phyloP scores from a whole-genome alignment of 2,797 vertebrate genomes.

The Danio albolineatus region DNA sequence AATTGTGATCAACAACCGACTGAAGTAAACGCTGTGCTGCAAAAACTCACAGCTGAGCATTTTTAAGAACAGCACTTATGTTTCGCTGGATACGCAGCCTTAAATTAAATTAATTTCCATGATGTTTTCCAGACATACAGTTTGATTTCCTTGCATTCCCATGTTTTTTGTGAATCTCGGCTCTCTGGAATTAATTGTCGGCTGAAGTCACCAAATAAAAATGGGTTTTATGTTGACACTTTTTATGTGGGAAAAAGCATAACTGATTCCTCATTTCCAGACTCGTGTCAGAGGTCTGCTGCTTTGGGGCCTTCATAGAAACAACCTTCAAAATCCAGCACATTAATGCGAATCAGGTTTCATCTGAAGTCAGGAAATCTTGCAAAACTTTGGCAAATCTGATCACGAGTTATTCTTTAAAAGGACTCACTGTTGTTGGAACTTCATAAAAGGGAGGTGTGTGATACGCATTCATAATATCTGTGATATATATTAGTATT shows the following conservation, averaged over 20 bases:
- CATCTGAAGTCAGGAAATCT: not conserved
- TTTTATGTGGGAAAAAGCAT: not conserved
- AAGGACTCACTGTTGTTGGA: not conserved
- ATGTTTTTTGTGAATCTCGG: not conserved
- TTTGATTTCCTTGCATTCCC: not conserved
- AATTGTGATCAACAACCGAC: too few species aligned
- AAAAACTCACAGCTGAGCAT: too few species aligned
- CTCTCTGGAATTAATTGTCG: not conserved
- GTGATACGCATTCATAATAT: too few species aligned
- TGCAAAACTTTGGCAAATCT: not conserved
- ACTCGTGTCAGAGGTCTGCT: not conserved
- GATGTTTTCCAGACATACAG: not conserved
- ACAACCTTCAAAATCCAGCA: not conserved
- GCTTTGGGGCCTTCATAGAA: not conserved
- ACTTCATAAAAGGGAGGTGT: not conserved
- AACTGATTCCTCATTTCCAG: not conserved
- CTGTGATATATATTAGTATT: too few species aligned
- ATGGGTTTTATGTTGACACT: not conserved
- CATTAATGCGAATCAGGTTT: not conserved
- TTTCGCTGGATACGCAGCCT: too few species aligned
- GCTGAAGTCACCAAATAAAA: not conserved
- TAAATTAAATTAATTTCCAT: not conserved
- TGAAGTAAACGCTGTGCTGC: too few species aligned
- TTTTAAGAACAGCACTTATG: too few species aligned
- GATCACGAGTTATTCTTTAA: not conserved